Evolutionary conservation across 2,888 invertebrate genomes (phyloP).

Genomic region (Phortica magna): DNA sequence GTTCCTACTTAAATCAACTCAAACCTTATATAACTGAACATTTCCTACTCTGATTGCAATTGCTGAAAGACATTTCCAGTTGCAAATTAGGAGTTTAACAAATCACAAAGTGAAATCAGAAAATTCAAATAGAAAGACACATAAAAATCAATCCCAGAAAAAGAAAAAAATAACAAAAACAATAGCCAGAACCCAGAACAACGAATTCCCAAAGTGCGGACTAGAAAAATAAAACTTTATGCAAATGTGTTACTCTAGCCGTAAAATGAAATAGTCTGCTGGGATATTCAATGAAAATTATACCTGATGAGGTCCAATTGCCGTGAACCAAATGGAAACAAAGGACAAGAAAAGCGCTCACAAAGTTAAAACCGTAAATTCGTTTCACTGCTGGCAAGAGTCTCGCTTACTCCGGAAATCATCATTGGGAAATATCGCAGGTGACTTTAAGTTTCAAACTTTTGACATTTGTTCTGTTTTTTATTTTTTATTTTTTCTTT

Average conservation of each 20-base stretch:
- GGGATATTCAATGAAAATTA: slow-evolving; percentile 60
- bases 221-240: slow-evolving; percentile 72
- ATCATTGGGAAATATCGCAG: slow-evolving; percentile 63
- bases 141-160: slow-evolving; percentile 24
- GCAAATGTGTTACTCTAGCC: slow-evolving; percentile 71
- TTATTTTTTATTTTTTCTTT: not conserved
- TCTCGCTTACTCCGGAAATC: not conserved
- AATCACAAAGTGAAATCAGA: slow-evolving; percentile 27
- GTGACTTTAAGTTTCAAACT: slow-evolving; percentile 65
- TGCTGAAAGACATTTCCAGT: slow-evolving; percentile 4
- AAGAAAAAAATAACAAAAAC: not conserved
- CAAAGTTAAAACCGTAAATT: not conserved
- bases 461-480: slow-evolving; percentile 53
- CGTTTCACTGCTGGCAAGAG: not conserved
- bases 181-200: not conserved
- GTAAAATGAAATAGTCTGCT: slow-evolving; percentile 71
- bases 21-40: too few relatives aligned
- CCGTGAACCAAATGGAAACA: slow-evolving; percentile 67
- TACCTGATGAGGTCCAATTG: slow-evolving; percentile 68
- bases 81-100: not conserved
- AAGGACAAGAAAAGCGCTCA: slow-evolving; percentile 42
- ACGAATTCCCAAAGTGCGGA: slow-evolving; percentile 69
- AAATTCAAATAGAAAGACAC: slow-evolving; percentile 29
- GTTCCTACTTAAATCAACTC: too few relatives aligned
- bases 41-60: not conserved